Conservation (phyloP, 1,140 invertebrate genomes). For the Scylla paramamosain region DNA sequence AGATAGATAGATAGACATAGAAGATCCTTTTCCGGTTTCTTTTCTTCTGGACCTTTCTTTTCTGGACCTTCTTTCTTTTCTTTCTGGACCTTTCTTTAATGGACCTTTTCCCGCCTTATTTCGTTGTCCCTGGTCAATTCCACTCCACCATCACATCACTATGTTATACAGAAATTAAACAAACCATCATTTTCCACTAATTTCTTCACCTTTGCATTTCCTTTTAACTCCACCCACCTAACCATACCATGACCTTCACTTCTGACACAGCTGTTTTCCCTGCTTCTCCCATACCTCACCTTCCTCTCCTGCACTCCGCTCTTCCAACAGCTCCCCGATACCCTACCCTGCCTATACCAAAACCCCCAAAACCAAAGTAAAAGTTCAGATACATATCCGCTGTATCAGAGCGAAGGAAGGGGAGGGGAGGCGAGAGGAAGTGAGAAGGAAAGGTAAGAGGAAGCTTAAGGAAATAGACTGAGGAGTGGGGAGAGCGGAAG, state of each 20-base stretch:
- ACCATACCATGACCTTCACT: neutral
- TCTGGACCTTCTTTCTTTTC: neutral
- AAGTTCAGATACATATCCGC: slow-evolving; percentile 19
- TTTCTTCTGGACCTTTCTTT: neutral
- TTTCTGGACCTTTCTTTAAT: neutral
- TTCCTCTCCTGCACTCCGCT: neutral
- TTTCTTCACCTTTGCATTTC: neutral
- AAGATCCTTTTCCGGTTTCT: no score
- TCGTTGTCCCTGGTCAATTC: neutral
- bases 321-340: neutral
- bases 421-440: neutral
- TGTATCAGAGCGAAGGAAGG: neutral
- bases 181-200: neutral
- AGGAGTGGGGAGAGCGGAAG: neutral
- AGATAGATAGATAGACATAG: no score
- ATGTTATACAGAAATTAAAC: no score
- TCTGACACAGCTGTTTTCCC: neutral
- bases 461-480: neutral
- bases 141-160: no score
- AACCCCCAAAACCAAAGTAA: neutral
- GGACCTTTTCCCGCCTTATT: neutral
- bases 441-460: neutral
- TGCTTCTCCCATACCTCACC: neutral
- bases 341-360: neutral
- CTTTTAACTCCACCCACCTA: neutral